Evolutionary conservation across 2,888 invertebrate species (phyloP).

Genomic region (Geophilus truncorum): DNA sequence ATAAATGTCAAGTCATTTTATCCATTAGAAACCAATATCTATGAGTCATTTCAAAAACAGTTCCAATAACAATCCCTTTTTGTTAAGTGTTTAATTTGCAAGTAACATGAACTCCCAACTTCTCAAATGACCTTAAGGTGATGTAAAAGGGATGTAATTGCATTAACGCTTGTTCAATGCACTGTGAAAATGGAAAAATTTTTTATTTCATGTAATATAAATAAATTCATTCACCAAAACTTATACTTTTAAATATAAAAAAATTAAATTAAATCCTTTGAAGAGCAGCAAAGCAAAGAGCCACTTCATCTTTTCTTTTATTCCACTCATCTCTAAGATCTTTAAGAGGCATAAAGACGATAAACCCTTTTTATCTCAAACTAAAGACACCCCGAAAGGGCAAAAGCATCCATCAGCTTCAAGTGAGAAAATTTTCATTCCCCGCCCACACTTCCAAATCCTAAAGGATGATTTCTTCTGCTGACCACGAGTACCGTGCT

Average conservation of each 20-base stretch:
- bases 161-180: background rate
- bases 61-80: constrained; percentile 4
- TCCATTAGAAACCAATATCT: background rate
- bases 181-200: background rate
- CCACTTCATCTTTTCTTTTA: background rate
- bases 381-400: background rate
- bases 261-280: background rate
- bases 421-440: background rate
- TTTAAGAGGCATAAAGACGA: background rate
- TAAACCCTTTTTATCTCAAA: constrained; percentile 1
- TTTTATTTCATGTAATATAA: background rate
- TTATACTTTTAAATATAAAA: background rate
- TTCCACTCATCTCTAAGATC: background rate
- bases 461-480: no score
- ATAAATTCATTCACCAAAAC: no score
- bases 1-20: background rate
- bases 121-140: background rate
- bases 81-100: constrained; percentile 17
- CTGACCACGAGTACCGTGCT: background rate
- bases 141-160: constrained; percentile 14
- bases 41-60: background rate
- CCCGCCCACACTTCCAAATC: background rate
- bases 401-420: background rate
- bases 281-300: background rate
- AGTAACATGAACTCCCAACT: background rate